phyloP scores from a whole-genome alignment of 2,888 invertebrate genomes.

The Anthophora plumipes region DNA sequence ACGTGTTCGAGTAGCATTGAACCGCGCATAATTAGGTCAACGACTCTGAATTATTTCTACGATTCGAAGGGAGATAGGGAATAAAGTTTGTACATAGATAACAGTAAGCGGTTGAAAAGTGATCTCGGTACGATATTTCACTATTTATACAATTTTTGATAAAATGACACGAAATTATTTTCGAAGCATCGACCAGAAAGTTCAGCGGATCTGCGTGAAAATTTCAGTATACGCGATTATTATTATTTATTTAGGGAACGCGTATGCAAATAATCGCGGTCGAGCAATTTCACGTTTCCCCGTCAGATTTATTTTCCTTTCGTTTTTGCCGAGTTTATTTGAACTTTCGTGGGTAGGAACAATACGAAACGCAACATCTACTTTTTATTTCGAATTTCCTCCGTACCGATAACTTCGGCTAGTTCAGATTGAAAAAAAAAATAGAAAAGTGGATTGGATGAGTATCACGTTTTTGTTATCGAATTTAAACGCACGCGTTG shows the following conservation, averaged over 20 bases:
- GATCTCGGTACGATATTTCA: conserved; percentile 35
- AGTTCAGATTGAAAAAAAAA: background rate
- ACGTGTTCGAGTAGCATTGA: conserved; percentile 7
- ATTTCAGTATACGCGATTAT: background rate
- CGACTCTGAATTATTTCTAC: conserved; percentile 57
- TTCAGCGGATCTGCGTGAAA: no score
- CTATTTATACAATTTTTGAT: no score
- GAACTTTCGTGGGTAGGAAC: no score
- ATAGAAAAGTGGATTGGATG: background rate
- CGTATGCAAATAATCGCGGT: no score
- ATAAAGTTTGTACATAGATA: background rate
- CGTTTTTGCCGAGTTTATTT: background rate
- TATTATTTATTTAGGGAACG: no score
- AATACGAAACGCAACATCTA: background rate
- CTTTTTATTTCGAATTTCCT: background rate
- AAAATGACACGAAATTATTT: background rate
- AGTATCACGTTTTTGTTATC: background rate
- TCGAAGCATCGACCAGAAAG: no score
- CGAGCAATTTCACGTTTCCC: no score
- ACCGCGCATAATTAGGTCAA: conserved; percentile 45
- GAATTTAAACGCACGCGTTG: conserved; percentile 4
- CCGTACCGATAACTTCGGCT: background rate
- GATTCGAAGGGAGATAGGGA: background rate
- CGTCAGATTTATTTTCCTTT: no score
- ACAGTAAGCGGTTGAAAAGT: conserved; percentile 21